Evolutionary conservation across 1,140 invertebrate genomes (phyloP), one percentile per base, ranked within the genome.

Genomic region (Drosophila trapezifrons): DNA sequence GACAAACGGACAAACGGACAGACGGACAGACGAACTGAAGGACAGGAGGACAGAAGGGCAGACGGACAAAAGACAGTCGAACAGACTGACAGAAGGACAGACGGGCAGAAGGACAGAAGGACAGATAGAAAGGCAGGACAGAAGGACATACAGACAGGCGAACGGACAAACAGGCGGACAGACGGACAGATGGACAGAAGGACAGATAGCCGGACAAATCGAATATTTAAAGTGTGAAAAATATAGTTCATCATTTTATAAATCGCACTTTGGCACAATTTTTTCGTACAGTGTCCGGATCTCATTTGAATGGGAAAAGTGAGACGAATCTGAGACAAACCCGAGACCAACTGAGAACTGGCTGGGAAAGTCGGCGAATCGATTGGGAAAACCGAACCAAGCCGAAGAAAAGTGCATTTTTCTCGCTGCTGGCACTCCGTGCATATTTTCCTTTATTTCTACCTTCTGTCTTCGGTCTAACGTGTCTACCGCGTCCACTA

Each of bases 321-420:
- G 70, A 66, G 40, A 60, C 46, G 38, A 76, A 47, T 17, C 43
- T 40, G 47, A 45, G 66, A 12, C 25, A 49, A 29, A 18, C 5
- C 42, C 18, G 38, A 65, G 55, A 67, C 40, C 1, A 59, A 52
- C 67, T 32, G 66, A 60, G 59, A 58, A 57, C 27, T 75, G 64
- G 42, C 55, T 47, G 45, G 64, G 74, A 70, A 77, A 72, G 69
- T 72, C 66, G 32, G 43, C 52, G 32, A 58, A 71, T 71, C 69
- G 69, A 72, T 58, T 40, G 69, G 27, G 66, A 72, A 77, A 76
- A 87, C 63, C 69, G 62, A 82, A 82, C 78, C 79, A 45, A 79
- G 82, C 78, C 82, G 82, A 82, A 67, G 80, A 86, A 86, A 86
- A 86, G 76, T 74, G 76, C 58, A 70, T 37, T 12, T 35, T 20